These are phyloP conservation scores for Strigops habroptila DNA, from an alignment of 2,113 vertebrate genomes.

Conservation along the genomic window DNA sequence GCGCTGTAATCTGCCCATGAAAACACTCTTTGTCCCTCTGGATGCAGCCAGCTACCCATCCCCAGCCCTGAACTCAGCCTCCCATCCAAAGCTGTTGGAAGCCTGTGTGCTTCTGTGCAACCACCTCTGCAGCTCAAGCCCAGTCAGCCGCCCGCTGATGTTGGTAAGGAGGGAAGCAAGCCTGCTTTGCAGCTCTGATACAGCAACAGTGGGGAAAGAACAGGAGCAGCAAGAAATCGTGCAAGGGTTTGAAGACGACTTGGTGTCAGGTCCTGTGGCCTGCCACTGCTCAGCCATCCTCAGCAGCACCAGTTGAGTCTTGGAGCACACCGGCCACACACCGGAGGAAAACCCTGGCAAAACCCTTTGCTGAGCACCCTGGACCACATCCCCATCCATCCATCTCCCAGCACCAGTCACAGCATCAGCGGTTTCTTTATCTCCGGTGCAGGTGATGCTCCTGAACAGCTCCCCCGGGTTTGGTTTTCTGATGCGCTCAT, in stretches of 20 bases:
- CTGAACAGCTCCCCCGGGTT: not conserved
- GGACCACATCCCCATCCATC: not conserved
- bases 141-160: fast-evolving
- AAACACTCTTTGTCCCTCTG: not conserved
- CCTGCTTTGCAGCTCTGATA: not conserved
- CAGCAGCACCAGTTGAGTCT: not conserved
- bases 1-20: not conserved
- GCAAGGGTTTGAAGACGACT: not conserved
- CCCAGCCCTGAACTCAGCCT: not conserved
- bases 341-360: not conserved
- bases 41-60: not conserved
- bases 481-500: not conserved
- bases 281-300: fast-evolving
- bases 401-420: not conserved
- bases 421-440: not conserved
- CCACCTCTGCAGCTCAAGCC: fast-evolving
- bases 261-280: not conserved
- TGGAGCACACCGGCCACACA: fast-evolving
- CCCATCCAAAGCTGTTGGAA: not conserved
- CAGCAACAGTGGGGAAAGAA: not conserved
- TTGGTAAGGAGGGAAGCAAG: not conserved
- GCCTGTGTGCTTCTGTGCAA: not conserved
- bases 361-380: not conserved
- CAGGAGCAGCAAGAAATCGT: not conserved
- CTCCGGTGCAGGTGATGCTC: not conserved